A percentile compares a stretch with the other conserved stretches of the same genome.
phyloP scores from a whole-genome alignment of 2,797 vertebrate genomes.

The Spinus pinus region DNA sequence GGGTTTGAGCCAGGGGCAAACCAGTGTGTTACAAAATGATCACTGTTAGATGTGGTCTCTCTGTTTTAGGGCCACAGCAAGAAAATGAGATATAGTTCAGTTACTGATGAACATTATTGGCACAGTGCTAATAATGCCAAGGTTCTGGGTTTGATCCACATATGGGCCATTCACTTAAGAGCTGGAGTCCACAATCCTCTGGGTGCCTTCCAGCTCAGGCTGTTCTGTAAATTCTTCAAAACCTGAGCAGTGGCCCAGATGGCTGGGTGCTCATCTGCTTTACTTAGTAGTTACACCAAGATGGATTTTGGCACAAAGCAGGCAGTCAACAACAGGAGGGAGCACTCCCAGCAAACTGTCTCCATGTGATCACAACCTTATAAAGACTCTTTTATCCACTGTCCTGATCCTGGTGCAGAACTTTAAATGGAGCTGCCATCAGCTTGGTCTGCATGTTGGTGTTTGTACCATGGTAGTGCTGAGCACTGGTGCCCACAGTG shows the following conservation, averaged over 20 bases:
- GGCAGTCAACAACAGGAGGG: not conserved
- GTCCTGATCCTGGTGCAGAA: not conserved
- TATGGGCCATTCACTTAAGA: not conserved
- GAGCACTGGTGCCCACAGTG: not conserved
- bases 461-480: rapidly evolving
- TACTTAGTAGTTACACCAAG: not conserved
- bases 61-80: not conserved
- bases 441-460: not conserved
- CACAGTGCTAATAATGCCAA: not conserved
- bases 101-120: not conserved
- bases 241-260: not conserved
- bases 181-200: not conserved
- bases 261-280: not conserved
- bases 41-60: not conserved
- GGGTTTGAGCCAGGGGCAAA: not conserved
- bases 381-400: not conserved
- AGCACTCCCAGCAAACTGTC: not conserved
- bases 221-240: not conserved
- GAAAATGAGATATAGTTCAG: not conserved
- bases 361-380: not conserved
- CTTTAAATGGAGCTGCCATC: not conserved
- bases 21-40: rapidly evolving
- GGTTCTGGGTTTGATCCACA: not conserved
- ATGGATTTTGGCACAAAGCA: not conserved
- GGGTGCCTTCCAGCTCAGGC: not conserved